Conservation (phyloP, 2,797 vertebrate species). For the Selene dorsalis region DNA sequence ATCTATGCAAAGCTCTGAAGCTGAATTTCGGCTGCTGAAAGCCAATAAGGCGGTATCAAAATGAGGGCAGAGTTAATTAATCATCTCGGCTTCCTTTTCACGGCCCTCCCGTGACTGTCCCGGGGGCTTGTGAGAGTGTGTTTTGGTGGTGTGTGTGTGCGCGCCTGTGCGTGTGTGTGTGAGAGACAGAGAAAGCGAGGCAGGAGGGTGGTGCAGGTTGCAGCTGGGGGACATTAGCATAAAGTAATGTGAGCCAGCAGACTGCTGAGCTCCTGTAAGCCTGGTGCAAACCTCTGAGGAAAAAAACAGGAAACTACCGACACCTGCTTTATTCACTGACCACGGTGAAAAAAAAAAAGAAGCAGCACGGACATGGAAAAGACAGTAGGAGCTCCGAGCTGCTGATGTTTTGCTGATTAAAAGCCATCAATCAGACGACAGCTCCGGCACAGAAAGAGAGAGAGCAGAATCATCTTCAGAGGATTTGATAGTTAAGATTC, state of each 20-base stretch:
- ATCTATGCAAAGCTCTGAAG: constrained; percentile 77
- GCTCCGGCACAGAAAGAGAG: too few relatives aligned
- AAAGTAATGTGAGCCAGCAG: constrained; percentile 76
- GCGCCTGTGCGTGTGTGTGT: constrained; percentile 9
- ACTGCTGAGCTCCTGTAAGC: constrained; percentile 67
- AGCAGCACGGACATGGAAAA: constrained; percentile 9
- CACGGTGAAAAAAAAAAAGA: background rate
- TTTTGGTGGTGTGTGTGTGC: constrained; percentile 6
- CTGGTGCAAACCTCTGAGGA: constrained; percentile 37
- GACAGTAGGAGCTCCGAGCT: background rate
- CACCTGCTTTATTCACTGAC: constrained; percentile 63
- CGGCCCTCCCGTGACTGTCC: constrained; percentile 73
- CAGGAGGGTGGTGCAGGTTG: constrained; percentile 77
- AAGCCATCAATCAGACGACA: constrained; percentile 31
- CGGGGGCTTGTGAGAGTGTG: constrained; percentile 64
- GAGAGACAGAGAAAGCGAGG: constrained; percentile 26
- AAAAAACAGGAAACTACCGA: constrained; percentile 59
- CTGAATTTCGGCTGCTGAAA: constrained; percentile 71
- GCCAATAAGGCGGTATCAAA: constrained; percentile 80
- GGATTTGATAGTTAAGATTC: constrained; percentile 10
- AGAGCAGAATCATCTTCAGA: constrained; percentile 36
- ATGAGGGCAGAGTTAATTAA: constrained; percentile 84
- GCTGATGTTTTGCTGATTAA: constrained; percentile 18
- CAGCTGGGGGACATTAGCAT: constrained; percentile 81
- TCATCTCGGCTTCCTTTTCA: constrained; percentile 81